Evolutionary conservation across 2,113 vertebrate species (phyloP).

Genomic region (Psophia crepitans): DNA sequence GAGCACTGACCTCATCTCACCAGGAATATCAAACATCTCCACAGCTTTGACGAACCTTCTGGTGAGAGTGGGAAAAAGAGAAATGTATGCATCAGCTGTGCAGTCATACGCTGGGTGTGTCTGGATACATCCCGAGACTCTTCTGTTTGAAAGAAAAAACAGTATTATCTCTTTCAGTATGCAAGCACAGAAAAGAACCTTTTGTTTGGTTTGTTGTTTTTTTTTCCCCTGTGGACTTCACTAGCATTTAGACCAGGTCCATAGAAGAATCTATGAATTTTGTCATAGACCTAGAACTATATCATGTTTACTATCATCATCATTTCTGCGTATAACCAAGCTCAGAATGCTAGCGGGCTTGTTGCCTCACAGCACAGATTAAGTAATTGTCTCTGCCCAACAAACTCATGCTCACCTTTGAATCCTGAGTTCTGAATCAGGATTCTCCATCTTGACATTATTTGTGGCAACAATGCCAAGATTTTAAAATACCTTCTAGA

Average conservation of each 20-base stretch:
- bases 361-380: background rate
- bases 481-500: background rate
- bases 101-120: background rate
- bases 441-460: background rate
- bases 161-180: background rate
- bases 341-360: background rate
- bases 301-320: background rate
- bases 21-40: slow-evolving; percentile 46
- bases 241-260: background rate
- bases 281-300: background rate
- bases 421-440: background rate
- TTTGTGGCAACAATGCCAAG: background rate
- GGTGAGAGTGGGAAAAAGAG: background rate
- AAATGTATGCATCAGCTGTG: background rate
- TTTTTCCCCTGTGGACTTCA: background rate
- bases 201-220: background rate
- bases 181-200: background rate
- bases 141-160: background rate
- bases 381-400: background rate
- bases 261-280: background rate
- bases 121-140: background rate
- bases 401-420: background rate
- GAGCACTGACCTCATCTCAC: background rate
- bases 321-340: background rate
- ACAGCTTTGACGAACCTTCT: slow-evolving; percentile 33